Conservation (phyloP, 2,113 vertebrate genomes). For the Pagrus major region DNA sequence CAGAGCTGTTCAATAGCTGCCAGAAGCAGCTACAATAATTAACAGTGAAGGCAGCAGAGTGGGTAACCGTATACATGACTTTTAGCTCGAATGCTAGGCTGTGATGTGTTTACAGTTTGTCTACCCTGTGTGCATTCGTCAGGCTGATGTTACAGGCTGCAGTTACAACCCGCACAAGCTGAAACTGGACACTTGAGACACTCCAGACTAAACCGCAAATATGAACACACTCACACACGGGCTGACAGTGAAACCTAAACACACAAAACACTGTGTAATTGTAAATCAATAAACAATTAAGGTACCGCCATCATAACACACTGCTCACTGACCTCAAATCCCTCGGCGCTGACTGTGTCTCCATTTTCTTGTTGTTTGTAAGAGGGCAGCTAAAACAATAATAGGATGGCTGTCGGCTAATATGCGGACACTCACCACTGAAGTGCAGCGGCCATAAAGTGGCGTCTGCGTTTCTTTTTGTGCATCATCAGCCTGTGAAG, state of each 20-base stretch:
- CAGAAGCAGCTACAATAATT: background rate
- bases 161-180: slow-evolving; percentile 1
- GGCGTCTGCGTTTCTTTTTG: background rate
- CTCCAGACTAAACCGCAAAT: slow-evolving; percentile 29
- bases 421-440: slow-evolving; percentile 22
- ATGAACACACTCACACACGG: slow-evolving; percentile 9
- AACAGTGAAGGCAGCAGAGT: background rate
- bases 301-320: slow-evolving; percentile 64
- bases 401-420: slow-evolving; percentile 15
- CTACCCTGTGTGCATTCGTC: background rate
- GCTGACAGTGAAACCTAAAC: slow-evolving; percentile 30
- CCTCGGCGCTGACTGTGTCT: slow-evolving; percentile 51
- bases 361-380: slow-evolving; percentile 53
- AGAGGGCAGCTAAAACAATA: slow-evolving; percentile 45
- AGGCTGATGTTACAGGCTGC: slow-evolving; percentile 6
- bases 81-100: background rate
- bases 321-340: slow-evolving; percentile 72
- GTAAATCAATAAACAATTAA: slow-evolving; percentile 81
- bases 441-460: background rate
- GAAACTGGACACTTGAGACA: slow-evolving; percentile 42
- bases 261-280: slow-evolving; percentile 69
- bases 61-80: background rate
- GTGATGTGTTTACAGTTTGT: background rate
- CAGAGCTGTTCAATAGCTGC: background rate
- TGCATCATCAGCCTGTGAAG: background rate